These are phyloP conservation scores for Volucella inflata DNA, from an alignment of 2,888 invertebrate species.

Conservation along the genomic window DNA sequence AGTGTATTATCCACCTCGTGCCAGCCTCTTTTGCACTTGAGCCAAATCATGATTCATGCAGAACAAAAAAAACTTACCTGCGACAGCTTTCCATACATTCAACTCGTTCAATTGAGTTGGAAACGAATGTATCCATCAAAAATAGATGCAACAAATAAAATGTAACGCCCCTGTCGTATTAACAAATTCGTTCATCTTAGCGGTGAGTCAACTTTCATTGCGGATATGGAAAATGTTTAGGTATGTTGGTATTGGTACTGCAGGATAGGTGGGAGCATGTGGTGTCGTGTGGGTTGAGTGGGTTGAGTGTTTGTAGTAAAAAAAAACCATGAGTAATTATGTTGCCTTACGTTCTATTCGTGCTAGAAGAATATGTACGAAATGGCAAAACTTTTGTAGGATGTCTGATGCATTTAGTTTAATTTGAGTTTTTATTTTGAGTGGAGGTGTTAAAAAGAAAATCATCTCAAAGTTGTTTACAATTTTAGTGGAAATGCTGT, in stretches of 20 bases:
- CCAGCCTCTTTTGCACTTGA: neutral
- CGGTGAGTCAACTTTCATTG: neutral
- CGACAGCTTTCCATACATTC: neutral
- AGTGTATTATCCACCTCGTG: neutral
- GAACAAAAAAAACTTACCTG: neutral
- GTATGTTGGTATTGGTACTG: neutral
- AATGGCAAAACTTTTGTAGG: too few relatives aligned
- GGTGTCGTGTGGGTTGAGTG: too few relatives aligned
- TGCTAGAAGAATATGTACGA: neutral
- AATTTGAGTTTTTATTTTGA: too few relatives aligned
- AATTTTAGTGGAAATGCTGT: too few relatives aligned
- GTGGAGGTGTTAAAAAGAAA: too few relatives aligned
- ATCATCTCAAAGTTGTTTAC: too few relatives aligned
- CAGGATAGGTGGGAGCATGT: too few relatives aligned
- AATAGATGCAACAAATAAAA: neutral
- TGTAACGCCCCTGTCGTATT: neutral
- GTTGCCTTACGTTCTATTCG: too few relatives aligned
- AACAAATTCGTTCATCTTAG: constrained; percentile 2
- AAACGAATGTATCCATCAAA: too few relatives aligned
- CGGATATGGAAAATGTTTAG: neutral
- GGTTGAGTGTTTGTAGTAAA: neutral
- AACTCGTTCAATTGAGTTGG: neutral
- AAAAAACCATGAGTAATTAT: constrained; percentile 1
- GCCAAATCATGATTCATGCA: neutral
- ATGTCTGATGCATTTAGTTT: too few relatives aligned